phyloP scores from a whole-genome alignment of 2,113 vertebrate species.

The Perognathus longimembris region DNA sequence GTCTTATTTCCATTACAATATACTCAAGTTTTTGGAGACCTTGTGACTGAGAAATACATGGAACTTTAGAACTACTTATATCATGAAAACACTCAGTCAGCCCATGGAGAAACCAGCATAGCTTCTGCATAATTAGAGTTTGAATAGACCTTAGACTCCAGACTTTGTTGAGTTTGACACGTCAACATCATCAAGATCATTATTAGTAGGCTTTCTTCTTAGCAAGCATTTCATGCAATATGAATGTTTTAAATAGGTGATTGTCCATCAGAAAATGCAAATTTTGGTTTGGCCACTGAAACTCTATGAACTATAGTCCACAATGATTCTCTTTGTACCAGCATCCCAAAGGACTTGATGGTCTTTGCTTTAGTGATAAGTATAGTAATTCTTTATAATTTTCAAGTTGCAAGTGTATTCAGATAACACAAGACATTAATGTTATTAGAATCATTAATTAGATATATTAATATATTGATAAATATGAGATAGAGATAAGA shows the following conservation, averaged over 20 bases:
- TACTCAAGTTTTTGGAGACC: not conserved
- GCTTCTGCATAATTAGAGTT: not conserved
- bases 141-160: not conserved
- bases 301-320: not conserved
- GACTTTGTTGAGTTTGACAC: not conserved
- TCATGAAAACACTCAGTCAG: not conserved
- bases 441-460: no score
- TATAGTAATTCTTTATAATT: slow-evolving; percentile 2
- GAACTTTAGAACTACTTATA: not conserved
- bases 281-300: slow-evolving; percentile 25
- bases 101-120: not conserved
- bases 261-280: not conserved
- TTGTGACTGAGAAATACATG: not conserved
- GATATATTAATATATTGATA: no score
- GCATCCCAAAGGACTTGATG: not conserved
- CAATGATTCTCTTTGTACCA: not conserved
- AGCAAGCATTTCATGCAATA: not conserved
- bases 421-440: not conserved
- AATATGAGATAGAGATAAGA: no score
- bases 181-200: not conserved
- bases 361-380: slow-evolving; percentile 1
- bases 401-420: slow-evolving; percentile 11
- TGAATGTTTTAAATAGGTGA: not conserved
- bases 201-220: not conserved
- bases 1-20: not conserved